Conservation (phyloP, 2,888 invertebrate genomes). For the Brachyptera risi region DNA sequence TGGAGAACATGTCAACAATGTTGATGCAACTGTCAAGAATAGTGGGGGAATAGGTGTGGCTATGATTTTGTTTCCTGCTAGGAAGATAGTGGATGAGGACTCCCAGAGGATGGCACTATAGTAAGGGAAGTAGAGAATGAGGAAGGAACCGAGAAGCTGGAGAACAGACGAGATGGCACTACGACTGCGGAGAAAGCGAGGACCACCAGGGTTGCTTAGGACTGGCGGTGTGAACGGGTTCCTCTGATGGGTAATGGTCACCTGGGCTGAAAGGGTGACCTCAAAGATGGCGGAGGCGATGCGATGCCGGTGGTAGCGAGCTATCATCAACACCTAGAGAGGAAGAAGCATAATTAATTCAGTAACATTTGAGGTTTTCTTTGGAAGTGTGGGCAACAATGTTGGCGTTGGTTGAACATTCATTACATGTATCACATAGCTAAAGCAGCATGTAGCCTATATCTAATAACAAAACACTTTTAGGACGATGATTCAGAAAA, state of each 20-base stretch:
- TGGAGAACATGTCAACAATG: conserved; percentile 65
- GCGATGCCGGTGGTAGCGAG: conserved; percentile 70
- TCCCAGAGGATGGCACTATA: conserved; percentile 69
- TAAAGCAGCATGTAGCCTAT: too few relatives aligned
- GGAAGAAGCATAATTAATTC: too few relatives aligned
- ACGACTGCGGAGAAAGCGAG: conserved; percentile 46
- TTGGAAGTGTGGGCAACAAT: too few relatives aligned
- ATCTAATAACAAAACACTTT: too few relatives aligned
- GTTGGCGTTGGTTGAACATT: too few relatives aligned
- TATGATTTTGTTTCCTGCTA: conserved; percentile 25
- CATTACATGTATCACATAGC: too few relatives aligned
- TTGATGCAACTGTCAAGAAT: conserved; percentile 57
- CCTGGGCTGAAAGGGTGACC: conserved; percentile 78
- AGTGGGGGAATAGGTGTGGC: conserved; percentile 46
- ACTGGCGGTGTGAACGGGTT: conserved; percentile 66
- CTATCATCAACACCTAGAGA: conserved; percentile 50
- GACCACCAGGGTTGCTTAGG: conserved; percentile 9
- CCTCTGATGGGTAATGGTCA: conserved; percentile 75
- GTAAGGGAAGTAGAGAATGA: conserved; percentile 70
- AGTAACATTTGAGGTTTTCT: too few relatives aligned
- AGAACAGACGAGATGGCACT: conserved; percentile 64
- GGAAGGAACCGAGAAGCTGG: conserved; percentile 67
- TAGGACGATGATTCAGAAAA: too few relatives aligned
- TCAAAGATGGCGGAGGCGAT: conserved; percentile 83
- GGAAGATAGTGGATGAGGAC: conserved; percentile 40